Base-by-base conservation (phyloP, 2,797 vertebrate genomes). In the Channa striata region DNA sequence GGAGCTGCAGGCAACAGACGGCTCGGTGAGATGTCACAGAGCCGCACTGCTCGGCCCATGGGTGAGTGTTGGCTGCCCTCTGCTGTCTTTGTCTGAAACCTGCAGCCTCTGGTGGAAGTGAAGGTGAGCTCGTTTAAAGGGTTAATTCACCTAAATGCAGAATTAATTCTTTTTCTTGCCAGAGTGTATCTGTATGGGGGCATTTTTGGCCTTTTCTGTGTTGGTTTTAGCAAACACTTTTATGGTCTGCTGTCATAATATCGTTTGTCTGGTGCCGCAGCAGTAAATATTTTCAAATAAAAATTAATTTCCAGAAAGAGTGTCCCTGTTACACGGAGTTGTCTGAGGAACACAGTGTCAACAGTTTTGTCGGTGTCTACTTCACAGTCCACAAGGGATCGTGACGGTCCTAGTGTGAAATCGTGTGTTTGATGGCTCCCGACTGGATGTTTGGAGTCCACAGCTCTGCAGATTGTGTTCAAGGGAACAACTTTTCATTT, bases 1-100 rank as follows among this genome's bases (percentile, higher is more conserved):
- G 59, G 65, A 80, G 83, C 93, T 89, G 82, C 85, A 80, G 90
- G 87, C 87, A 36, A 51, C 78, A 85, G 79, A 52, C 77, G 71
- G 77, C 47, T 68, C 56, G 66, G 72, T 72, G 81, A 68, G 81
- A 43, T 33, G 67, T 74, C 68, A 71, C 37, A 60, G 80, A 70
- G 72, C 47, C 0, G 3, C 20, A 14, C 42, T 17, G 53, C 51
- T 10, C 17, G 13, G 11, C 46, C 58, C 2, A 72, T 78, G 37
- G 7, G 3, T 36, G 61, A 60, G 80, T 2, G 3, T 42, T 11
- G 69, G 81, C 65, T 81, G 87, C 88, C 89, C 84, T 89, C 92
- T 93, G 78, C 88, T 85, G 92, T 62, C 61, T 3, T 0, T 8
- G 3, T 5, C 3, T 14, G 8, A 12, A 7, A 4, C 13, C 47